phyloP scores from a whole-genome alignment of 2,888 invertebrate genomes.

The Sycophila texana region DNA sequence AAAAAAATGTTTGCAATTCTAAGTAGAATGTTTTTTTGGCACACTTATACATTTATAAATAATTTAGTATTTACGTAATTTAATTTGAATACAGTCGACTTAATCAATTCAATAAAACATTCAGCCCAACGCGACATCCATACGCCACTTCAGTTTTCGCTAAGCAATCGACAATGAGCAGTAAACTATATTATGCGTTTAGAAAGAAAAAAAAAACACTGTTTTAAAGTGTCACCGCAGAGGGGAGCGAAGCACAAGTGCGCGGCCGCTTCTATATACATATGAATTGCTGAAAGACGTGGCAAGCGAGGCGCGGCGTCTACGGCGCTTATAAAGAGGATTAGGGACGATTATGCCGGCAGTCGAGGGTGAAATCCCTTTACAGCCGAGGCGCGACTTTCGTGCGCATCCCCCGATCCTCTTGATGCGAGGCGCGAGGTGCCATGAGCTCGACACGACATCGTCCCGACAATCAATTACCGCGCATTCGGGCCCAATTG shows the following conservation, averaged over 20 bases:
- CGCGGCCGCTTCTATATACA: not conserved
- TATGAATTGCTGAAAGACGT: not conserved
- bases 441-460: not conserved
- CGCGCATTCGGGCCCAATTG: slow-evolving; percentile 37
- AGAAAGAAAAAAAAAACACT: not conserved
- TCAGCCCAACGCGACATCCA: no score
- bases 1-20: no score
- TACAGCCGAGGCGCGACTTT: slow-evolving; percentile 33
- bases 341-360: slow-evolving; percentile 20
- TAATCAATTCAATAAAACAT: no score
- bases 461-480: slow-evolving; percentile 38
- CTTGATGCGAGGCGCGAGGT: not conserved
- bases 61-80: no score
- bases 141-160: not conserved
- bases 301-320: not conserved
- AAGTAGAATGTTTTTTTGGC: no score
- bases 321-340: slow-evolving; percentile 30
- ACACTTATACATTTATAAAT: no score
- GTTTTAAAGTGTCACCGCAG: not conserved
- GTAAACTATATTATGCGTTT: not conserved
- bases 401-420: slow-evolving; percentile 7
- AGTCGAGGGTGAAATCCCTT: slow-evolving; percentile 46
- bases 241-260: not conserved
- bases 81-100: no score
- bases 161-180: no score